These are phyloP conservation scores for Cheilosia soror DNA, from an alignment of 2,888 invertebrate genomes.

Conservation along the genomic window DNA sequence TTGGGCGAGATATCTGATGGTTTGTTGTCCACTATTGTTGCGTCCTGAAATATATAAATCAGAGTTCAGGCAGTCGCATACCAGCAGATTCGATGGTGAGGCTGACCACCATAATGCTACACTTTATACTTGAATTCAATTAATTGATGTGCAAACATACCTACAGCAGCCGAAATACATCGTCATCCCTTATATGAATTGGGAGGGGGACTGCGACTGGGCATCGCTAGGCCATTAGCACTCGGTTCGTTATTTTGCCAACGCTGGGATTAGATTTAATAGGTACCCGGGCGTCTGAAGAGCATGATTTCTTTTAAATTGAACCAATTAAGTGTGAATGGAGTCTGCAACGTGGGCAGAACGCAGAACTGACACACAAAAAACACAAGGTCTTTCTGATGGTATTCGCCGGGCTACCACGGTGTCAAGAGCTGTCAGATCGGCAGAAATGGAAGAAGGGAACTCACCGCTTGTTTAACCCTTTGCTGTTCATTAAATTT, in stretches of 20 bases:
- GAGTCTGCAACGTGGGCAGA: slow-evolving; percentile 67
- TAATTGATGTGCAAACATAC: slow-evolving; percentile 74
- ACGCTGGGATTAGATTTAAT: slow-evolving; percentile 72
- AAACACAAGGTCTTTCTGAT: slow-evolving; percentile 34
- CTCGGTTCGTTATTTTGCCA: slow-evolving; percentile 73
- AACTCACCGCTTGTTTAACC: slow-evolving; percentile 64
- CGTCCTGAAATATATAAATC: slow-evolving; percentile 64
- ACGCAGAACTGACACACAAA: slow-evolving; percentile 26
- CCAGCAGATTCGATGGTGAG: slow-evolving; percentile 55
- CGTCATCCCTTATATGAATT: slow-evolving; percentile 19
- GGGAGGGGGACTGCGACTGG: neutral
- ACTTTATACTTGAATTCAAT: slow-evolving; percentile 69
- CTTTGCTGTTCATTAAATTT: slow-evolving; percentile 72
- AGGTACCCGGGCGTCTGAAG: slow-evolving; percentile 52
- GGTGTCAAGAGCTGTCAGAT: slow-evolving; percentile 71
- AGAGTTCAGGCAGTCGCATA: slow-evolving; percentile 43
- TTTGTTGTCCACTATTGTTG: slow-evolving; percentile 68
- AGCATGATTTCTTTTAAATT: slow-evolving; percentile 75
- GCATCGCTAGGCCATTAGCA: slow-evolving; percentile 49
- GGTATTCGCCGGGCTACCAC: slow-evolving; percentile 55
- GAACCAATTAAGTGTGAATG: slow-evolving; percentile 65
- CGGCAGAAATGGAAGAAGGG: neutral
- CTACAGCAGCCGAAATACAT: neutral
- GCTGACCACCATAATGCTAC: slow-evolving; percentile 70
- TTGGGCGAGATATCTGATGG: slow-evolving; percentile 69